Base-by-base conservation (phyloP, 2,797 vertebrate genomes). In the Lacerta bilineata region DNA sequence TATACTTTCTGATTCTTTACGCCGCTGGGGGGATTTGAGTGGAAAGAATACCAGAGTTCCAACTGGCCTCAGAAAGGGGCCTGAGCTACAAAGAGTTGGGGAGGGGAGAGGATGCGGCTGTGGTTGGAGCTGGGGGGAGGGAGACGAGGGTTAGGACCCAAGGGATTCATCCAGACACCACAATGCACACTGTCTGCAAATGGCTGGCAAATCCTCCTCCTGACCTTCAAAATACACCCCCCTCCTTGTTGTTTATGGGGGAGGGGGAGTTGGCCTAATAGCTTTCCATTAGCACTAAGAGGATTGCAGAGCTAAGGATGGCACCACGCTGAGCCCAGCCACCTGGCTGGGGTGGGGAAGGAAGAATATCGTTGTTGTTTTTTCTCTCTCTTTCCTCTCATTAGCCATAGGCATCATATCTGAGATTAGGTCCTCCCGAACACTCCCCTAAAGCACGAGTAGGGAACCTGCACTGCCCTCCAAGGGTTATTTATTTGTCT, bases 211-310 rank as follows among this genome's bases (percentile, higher is more conserved):
- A 77, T 69, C 82, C 46, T 39, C 43, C 33, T 23, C 41, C 41
- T 77, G 74, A 64, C 81, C 81, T 68, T 83, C 80, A 83, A 66
- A 68, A 77, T 69, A 50, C 41, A 41, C 1, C 7, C 41, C 13
- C n/a, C 41, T 55, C 17, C 64, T 23, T 1, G 20, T 25, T 5
- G 7, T 10, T 20, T 25, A 2, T 10, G 46, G 50, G 61, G 29
- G 13, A 23, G 39, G 46, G 20, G 39, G 29, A 85, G 39, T 13
- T 55, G 1, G 39, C 82, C 27, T 61, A 74, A 66, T 36, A 8
- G 77, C 55, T 89, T 66, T 46, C 55, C 39, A 46, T 85, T 74
- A 80, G 66, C 77, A 6, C 50, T 85, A 85, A 85, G 43, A 20
- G 25, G 83, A 80, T 85, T 61, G 69, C 69, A 8, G 50, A 17